A percentile compares a stretch with the other conserved stretches of the same genome.
phyloP scores from a whole-genome alignment of 2,888 invertebrate species.

The Brachynemurus nebulosus region DNA sequence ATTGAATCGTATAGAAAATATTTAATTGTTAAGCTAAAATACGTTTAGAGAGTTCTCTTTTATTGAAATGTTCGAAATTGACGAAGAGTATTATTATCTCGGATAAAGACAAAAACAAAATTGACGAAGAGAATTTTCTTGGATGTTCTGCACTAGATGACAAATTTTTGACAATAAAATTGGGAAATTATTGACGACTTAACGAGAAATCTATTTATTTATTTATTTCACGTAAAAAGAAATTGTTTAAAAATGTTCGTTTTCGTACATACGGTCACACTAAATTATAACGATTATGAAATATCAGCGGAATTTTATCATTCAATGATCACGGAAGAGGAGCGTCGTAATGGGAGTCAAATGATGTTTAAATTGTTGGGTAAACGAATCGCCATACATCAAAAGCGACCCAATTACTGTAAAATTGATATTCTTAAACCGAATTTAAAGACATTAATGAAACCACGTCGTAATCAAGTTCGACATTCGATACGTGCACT shows the following conservation, averaged over 20 bases:
- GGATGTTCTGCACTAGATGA: too few relatives aligned
- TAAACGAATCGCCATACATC: slow-evolving; percentile 17
- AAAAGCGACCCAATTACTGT: neutral
- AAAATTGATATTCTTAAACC: slow-evolving; percentile 13
- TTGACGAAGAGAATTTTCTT: too few relatives aligned
- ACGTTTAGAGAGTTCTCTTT: too few relatives aligned
- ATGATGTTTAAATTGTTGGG: slow-evolving; percentile 15
- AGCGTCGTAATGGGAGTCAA: neutral
- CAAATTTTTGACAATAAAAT: too few relatives aligned
- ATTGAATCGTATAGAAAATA: too few relatives aligned
- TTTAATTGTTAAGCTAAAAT: too few relatives aligned
- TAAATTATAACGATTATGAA: slow-evolving; percentile 30
- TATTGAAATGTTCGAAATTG: too few relatives aligned
- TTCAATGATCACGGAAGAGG: slow-evolving; percentile 20
- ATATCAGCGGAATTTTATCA: slow-evolving; percentile 33
- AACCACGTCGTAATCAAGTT: slow-evolving; percentile 25
- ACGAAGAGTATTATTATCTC: too few relatives aligned
- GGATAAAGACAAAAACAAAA: too few relatives aligned
- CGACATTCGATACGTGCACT: slow-evolving; percentile 29
- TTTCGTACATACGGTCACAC: slow-evolving; percentile 33
- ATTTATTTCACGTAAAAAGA: too few relatives aligned
- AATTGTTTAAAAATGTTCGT: slow-evolving; percentile 20
- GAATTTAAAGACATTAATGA: slow-evolving; percentile 26
- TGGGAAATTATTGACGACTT: too few relatives aligned
- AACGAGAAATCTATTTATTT: too few relatives aligned